Percentiles rank a stretch among this genome's conserved stretches.
These are phyloP conservation scores for Neodon shergylaensis DNA, from an alignment of 2,113 vertebrate genomes.

Conservation along the genomic window DNA sequence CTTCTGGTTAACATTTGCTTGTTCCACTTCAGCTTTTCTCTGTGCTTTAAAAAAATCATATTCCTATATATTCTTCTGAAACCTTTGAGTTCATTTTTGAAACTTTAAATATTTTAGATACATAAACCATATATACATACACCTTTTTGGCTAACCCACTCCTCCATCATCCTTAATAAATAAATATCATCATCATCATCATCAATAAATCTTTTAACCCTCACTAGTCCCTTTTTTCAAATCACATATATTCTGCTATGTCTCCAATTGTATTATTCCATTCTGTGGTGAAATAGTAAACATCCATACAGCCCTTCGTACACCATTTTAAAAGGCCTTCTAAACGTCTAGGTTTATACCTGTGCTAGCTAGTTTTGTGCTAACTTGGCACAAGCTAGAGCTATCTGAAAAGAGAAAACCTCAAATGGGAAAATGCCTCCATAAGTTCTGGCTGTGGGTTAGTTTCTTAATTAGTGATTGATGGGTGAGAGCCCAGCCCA, in stretches of 20 bases:
- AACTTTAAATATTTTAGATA: background rate
- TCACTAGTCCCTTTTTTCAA: background rate
- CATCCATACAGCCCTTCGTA: background rate
- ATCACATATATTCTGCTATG: background rate
- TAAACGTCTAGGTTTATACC: background rate
- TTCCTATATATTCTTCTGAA: background rate
- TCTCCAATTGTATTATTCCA: background rate
- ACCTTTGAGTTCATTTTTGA: background rate
- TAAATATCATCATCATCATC: background rate
- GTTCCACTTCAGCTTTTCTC: background rate
- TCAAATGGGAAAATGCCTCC: background rate
- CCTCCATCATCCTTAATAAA: background rate
- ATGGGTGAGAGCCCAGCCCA: background rate
- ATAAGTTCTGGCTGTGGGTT: background rate
- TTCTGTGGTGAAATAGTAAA: background rate
- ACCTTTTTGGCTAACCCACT: background rate
- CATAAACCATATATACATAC: background rate
- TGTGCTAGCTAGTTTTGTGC: background rate
- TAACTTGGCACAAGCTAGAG: background rate
- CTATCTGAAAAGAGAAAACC: background rate
- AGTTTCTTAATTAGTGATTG: background rate
- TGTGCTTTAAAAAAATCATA: background rate
- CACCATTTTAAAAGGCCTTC: background rate
- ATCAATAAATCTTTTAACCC: background rate
- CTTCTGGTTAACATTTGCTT: background rate